Base-by-base conservation (phyloP, 2,888 invertebrate genomes). In the Hemicrepidius hirtus region DNA sequence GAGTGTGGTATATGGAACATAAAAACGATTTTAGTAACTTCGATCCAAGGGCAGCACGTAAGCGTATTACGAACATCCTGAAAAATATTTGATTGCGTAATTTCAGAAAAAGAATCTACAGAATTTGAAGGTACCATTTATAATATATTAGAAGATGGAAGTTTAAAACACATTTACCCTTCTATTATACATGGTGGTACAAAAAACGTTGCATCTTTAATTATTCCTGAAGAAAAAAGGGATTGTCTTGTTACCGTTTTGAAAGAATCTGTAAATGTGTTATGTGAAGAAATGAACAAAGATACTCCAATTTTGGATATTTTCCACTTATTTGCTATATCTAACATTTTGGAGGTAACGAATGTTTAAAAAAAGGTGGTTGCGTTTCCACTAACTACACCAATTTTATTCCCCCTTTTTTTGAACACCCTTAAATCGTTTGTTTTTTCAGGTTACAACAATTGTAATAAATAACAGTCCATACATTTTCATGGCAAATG, bases 211-310 rank as follows among this genome's bases (percentile, higher is more conserved):
- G 76, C 77, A 16, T 78, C 81, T 1, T 79, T 84, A 53, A 53
- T 73, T 28, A 28, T 81, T 40, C 79, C 80, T 7, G 64, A 65
- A 13, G 60, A 68, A 24, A 73, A 78, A n/a, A 76, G 77, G 62
- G 63, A 75, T n/a, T 85, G 84, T 46, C 57, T 80, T 3, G 50
- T 80, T 41, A 65, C 79, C 21, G 76, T 79, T 28, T 78, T 77
- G 40, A 44, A 53, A 24, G 40, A 65, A 20, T 62, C 64, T 24
- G 71, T 32, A 7, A 10, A 13, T 12, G 1, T 73, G 7, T 65
- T 41, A 44, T 73, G 73, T 60, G 72, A 44, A 37, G 41, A 41
- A 3, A 12, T 12, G 12, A 18, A 37, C 10, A 32, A n/a, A n/a
- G n/a, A n/a, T 37, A 18, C 6, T 1, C 3, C n/a, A 3, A n/a